Conservation (phyloP, 2,888 invertebrate species). For the Cheiracanthium punctorium region DNA sequence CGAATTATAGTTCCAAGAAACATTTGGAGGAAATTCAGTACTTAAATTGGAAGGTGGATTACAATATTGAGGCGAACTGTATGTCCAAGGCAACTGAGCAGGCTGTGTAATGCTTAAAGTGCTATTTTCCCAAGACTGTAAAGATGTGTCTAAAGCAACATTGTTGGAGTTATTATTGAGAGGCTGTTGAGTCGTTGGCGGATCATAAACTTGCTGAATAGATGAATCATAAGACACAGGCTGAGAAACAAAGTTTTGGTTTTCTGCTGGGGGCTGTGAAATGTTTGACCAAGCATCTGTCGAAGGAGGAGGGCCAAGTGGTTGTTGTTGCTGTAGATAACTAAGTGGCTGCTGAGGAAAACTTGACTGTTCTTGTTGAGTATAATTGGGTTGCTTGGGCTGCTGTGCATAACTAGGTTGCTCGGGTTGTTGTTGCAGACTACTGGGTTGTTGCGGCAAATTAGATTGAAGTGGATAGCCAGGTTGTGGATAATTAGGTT, state of each 20-base stretch:
- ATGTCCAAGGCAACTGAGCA: slow-evolving; percentile 53
- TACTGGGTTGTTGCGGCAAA: no score
- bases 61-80: slow-evolving; percentile 46
- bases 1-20: not conserved
- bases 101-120: slow-evolving; percentile 33
- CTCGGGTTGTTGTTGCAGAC: no score
- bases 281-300: slow-evolving; percentile 14
- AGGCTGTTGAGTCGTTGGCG: not conserved
- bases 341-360: not conserved
- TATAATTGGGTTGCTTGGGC: not conserved
- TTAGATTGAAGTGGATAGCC: no score
- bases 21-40: not conserved
- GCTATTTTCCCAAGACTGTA: slow-evolving; percentile 49
- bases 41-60: slow-evolving; percentile 1
- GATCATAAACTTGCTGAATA: slow-evolving; percentile 24
- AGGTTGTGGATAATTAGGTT: not conserved
- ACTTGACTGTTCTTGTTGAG: not conserved
- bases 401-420: no score
- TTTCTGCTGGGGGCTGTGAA: slow-evolving; percentile 27
- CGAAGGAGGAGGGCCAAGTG: not conserved
- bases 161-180: slow-evolving; percentile 36
- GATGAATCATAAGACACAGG: slow-evolving; percentile 5
- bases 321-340: slow-evolving; percentile 33
- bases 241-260: slow-evolving; percentile 39
- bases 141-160: not conserved